These are phyloP conservation scores for Myripristis murdjan DNA, from an alignment of 2,797 vertebrate species.

Conservation along the genomic window DNA sequence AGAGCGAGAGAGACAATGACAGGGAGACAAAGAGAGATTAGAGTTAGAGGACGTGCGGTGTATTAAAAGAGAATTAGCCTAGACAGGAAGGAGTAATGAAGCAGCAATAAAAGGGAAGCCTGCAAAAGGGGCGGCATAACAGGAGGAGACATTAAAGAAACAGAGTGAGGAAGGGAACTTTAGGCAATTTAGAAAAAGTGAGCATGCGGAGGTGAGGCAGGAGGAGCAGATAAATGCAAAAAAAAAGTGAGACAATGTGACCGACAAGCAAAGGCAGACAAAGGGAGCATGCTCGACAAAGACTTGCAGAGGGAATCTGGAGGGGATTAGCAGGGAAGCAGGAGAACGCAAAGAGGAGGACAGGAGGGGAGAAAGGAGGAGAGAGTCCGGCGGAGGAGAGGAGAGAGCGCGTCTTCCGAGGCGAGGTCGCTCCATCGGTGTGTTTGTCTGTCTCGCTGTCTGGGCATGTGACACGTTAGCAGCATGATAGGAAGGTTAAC, in stretches of 20 bases:
- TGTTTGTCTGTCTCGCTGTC: conserved; percentile 58
- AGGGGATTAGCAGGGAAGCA: not conserved
- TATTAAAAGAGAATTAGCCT: not conserved
- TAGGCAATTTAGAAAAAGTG: not conserved
- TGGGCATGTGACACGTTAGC: conserved; percentile 61
- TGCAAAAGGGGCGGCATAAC: not conserved
- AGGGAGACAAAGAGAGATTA: not conserved
- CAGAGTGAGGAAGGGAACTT: not conserved
- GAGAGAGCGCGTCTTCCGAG: conserved; percentile 24
- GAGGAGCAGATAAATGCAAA: conserved; percentile 6
- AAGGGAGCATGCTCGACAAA: not conserved
- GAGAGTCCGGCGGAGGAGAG: conserved; percentile 14
- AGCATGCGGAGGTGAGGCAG: not conserved
- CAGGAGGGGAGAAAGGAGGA: not conserved
- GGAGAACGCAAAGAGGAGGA: conserved; percentile 14
- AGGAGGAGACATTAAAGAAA: conserved; percentile 8
- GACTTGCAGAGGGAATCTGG: conserved; percentile 7
- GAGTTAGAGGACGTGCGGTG: not conserved
- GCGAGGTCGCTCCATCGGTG: conserved; percentile 56
- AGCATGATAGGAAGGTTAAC: conserved; percentile 51
- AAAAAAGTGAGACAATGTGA: conserved; percentile 1
- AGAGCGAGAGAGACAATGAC: not conserved
- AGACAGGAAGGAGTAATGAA: not conserved
- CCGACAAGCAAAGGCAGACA: not conserved
- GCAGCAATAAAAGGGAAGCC: not conserved